Base-by-base conservation (phyloP, 1,140 invertebrate genomes). In the Bombus pyrosoma region DNA sequence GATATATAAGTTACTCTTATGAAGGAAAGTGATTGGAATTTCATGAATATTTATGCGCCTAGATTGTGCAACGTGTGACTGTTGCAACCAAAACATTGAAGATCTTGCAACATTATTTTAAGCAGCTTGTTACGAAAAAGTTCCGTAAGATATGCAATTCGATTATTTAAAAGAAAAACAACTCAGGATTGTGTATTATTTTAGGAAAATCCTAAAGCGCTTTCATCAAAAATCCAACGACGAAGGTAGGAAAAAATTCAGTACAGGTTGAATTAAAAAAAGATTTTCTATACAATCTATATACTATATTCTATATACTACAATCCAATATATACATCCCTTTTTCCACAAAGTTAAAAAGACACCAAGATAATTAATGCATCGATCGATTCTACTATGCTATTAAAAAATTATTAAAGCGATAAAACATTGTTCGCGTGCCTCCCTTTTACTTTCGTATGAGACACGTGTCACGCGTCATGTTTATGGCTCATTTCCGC, bases 401-500 rank as follows among this genome's bases (percentile, higher is more conserved):
- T 32, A 37, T 28, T 9, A 18, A 41, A 43, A 9, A 62, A 10
- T 34, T 25, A 57, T 68, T 22, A 66, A 53, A 37, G 28, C 62
- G 69, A 77, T 77, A 57, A 83, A 68, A 53, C 28, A 53, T 68
- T 57, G 37, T 32, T 12, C 73, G 18, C 32, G 62, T 53, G 66
- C 41, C 18, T 39, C 28, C 15, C 34, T 32, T 53, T 43, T 34
- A 18, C 34, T 66, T 79, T 62, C 41, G 43, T 74, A 43, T 15
- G 39, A 64, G 57, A 43, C 81, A n/a, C 74, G 62, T 77, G 81
- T 68, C 81, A 57, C 62, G 34, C 13, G 47, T 41, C 76, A 10
- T 41, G 66, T 88, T 90, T 88, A 73, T 73, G 81, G 73, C 83
- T 90, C 62, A 64, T 88, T 86, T 79, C 87, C 47, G 83, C 66